These are phyloP conservation scores for Pantala flavescens DNA, from an alignment of 1,140 invertebrate species.

Conservation along the genomic window DNA sequence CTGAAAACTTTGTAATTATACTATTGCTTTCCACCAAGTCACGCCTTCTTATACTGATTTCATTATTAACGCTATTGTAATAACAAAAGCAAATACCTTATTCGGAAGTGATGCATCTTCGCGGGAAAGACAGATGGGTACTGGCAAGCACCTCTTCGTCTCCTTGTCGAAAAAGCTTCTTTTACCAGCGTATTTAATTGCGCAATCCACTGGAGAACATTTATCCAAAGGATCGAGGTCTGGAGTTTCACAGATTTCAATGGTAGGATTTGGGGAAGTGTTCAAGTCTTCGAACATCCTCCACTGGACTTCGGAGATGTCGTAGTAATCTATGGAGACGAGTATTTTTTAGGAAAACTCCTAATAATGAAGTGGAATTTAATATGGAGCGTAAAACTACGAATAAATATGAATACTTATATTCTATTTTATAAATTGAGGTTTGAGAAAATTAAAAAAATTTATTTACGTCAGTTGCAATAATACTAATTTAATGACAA, in stretches of 20 bases:
- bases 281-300: slow-evolving; percentile 21
- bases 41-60: too few species aligned
- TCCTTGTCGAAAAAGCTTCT: slow-evolving; percentile 34
- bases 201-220: slow-evolving; percentile 42
- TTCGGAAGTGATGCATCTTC: slow-evolving; percentile 29
- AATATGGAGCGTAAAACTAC: too few species aligned
- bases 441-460: too few species aligned
- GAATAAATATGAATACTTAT: too few species aligned
- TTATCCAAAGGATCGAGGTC: slow-evolving; percentile 40
- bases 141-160: slow-evolving; percentile 33
- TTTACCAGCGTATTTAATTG: slow-evolving; percentile 39
- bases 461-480: too few species aligned
- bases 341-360: slow-evolving; percentile 22
- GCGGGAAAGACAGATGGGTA: slow-evolving; percentile 34
- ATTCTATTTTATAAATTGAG: too few species aligned
- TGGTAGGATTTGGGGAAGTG: slow-evolving; percentile 23
- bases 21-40: too few species aligned
- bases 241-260: slow-evolving; percentile 29
- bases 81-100: slow-evolving; percentile 26
- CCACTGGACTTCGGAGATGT: slow-evolving; percentile 30
- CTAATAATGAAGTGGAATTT: too few species aligned
- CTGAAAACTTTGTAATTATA: too few species aligned
- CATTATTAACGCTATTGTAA: too few species aligned
- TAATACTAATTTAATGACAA: too few species aligned
- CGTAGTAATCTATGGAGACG: slow-evolving; percentile 31